A percentile compares a stretch with the other conserved stretches of the same genome.
These are phyloP conservation scores for Falco naumanni DNA, from an alignment of 2,797 vertebrate genomes.

Conservation along the genomic window DNA sequence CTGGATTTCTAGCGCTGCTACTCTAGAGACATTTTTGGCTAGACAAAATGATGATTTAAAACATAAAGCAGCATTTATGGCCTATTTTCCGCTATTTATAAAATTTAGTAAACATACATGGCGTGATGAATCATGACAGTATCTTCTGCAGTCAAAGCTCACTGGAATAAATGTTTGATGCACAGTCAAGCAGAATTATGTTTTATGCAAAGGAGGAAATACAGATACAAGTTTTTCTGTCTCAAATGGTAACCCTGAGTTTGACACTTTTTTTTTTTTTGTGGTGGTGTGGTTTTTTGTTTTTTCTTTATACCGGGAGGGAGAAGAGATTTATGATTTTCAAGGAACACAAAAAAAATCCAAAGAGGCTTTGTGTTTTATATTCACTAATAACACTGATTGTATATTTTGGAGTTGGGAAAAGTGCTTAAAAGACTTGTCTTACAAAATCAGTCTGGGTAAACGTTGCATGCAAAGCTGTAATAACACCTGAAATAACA, in stretches of 20 bases:
- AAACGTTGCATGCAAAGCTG: not conserved
- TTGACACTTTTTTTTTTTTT: not conserved
- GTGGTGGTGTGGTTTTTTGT: no score
- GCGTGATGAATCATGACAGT: not conserved
- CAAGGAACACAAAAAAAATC: not conserved
- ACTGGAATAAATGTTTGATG: not conserved
- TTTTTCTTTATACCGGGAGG: not conserved
- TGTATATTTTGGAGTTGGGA: not conserved
- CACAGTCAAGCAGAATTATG: not conserved
- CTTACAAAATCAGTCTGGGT: not conserved
- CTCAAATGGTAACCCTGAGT: not conserved
- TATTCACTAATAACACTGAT: not conserved
- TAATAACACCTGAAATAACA: slow-evolving; percentile 27
- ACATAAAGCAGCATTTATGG: not conserved
- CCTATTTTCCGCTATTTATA: slow-evolving; percentile 14
- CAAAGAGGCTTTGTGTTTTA: not conserved
- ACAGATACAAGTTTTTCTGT: not conserved
- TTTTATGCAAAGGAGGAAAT: slow-evolving; percentile 14
- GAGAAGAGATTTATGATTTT: not conserved
- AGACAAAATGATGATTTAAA: slow-evolving; percentile 19
- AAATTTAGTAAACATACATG: not conserved
- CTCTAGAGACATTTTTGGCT: not conserved
- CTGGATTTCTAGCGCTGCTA: not conserved
- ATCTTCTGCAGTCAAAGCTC: slow-evolving; percentile 17
- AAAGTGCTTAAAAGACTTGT: not conserved